Evolutionary conservation across 2,113 vertebrate species (phyloP), one percentile per base, ranked within the genome.

Genomic region (Takifugu flavidus): DNA sequence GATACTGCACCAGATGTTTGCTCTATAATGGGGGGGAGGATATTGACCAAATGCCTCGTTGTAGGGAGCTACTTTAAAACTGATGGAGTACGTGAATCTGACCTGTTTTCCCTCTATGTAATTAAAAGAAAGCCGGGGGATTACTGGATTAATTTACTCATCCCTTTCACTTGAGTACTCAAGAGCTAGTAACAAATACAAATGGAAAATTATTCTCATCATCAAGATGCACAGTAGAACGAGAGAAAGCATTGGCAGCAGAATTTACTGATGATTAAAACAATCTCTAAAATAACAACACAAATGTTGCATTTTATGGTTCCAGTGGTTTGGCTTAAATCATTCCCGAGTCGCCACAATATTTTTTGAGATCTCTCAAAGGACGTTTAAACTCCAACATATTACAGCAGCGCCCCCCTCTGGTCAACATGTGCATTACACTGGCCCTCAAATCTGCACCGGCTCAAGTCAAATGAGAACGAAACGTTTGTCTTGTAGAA

Each of bases 341-440:
- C 20, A 20, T 20, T 20, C 20, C 20, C 20, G 20, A 20, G 20
- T 20, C 20, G 20, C 20, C 20, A 20, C 20, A 20, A 20, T 20
- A 20, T 20, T 20, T 20, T 20, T 39, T 39, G 34, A 1, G 44
- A 45, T 20, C 44, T 53, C 25, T 58, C 54, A 13, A 14, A 62
- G 46, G 13, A 79, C 0, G 59, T 64, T 56, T 84, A 88, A 20
- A 74, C 62, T 80, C 82, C 5, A 20, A n/a, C 2, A 54, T 75
- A 90, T 52, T 54, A 81, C 79, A 85, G 77, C 78, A 94, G 86
- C 78, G 88, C 89, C 65, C 79, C 88, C 65, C 78, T 79, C 82
- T 92, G 91, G 80, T 89, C 89, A 54, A 77, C 68, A 25, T 84
- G 52, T 83, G 67, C 87, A 91, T 86, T 39, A 88, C 79, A 53